Base-by-base conservation (phyloP, 2,888 invertebrate genomes). In the Podotricha telesiphe region DNA sequence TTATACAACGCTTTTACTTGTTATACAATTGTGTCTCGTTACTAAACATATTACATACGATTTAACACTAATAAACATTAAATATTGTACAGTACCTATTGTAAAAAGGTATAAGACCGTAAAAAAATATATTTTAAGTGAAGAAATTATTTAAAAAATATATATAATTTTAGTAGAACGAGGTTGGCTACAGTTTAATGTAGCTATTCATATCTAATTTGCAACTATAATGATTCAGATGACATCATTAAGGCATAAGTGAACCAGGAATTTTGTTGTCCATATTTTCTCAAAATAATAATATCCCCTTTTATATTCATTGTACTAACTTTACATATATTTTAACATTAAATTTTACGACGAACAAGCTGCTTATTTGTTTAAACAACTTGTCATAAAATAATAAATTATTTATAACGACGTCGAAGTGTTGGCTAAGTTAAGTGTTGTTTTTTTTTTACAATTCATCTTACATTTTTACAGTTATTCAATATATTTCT, bases 1-100 rank as follows among this genome's bases (percentile, higher is more conserved):
- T 82, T 82, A 73, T 79, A 78, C 77, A 82, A 83, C 84, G 80
- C 80, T 82, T 85, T 85, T 84, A 84, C 88, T 84, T 84, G 79
- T 85, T 84, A 79, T 81, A 81, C 82, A 83, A 82, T 80, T 81
- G 78, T 75, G 77, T 76, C 81, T 84, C 82, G 86, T 85, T 85
- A 83, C 0, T 15, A 15, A 20, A 10, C 20, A 58, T 58, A 47
- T 47, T 19, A 47, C 17, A 47, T 1, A 47, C 13, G 34, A 48
- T 61, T 5, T 13, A 15, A 5, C 17, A 10, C 7, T 19, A 19
- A 56, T 58, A 19, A 37, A 40, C 6, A 28, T 28, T 28, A 28
- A n/a, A n/a, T n/a, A n/a, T n/a, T n/a, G n/a, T n/a, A n/a, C n/a
- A n/a, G 17, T 17, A 17, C 11, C n/a, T 37, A n/a, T 17, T 56